These are phyloP conservation scores for Tyto alba DNA, from an alignment of 2,113 vertebrate genomes.

Conservation along the genomic window DNA sequence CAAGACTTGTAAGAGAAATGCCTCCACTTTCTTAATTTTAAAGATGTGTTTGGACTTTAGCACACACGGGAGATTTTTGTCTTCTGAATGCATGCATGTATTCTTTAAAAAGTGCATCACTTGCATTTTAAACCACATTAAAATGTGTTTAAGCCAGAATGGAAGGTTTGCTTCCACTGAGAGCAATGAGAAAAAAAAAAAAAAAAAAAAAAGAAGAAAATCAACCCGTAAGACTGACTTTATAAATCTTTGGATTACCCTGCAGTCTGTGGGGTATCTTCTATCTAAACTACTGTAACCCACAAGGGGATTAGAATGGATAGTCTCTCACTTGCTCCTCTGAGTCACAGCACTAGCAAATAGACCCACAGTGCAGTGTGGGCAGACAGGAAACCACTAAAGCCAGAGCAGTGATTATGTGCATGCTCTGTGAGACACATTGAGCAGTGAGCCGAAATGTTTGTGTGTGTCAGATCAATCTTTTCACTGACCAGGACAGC, in stretches of 20 bases:
- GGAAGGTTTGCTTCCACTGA: neutral
- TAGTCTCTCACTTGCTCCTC: slow-evolving; percentile 27
- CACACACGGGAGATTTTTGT: neutral
- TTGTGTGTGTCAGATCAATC: slow-evolving; percentile 71
- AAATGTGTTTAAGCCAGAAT: neutral
- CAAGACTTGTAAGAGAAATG: neutral
- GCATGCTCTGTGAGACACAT: slow-evolving; percentile 25
- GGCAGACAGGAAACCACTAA: slow-evolving; percentile 46
- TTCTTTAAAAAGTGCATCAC: neutral
- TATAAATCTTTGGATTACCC: slow-evolving; percentile 68
- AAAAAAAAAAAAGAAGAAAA: neutral
- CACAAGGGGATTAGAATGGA: slow-evolving; percentile 59
- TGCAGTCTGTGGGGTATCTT: slow-evolving; percentile 60
- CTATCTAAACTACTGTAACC: slow-evolving; percentile 53
- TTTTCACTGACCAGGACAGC: slow-evolving; percentile 75
- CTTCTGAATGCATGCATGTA: neutral
- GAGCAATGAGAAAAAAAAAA: neutral
- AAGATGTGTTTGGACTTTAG: neutral
- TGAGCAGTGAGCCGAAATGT: slow-evolving; percentile 22
- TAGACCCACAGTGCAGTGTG: neutral
- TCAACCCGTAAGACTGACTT: slow-evolving; percentile 44
- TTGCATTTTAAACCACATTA: slow-evolving; percentile 10
- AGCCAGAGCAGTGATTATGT: slow-evolving; percentile 44
- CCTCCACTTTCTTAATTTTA: neutral
- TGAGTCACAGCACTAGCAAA: slow-evolving; percentile 47